A percentile compares a stretch with the other conserved stretches of the same genome.
Evolutionary conservation across 2,888 invertebrate species (phyloP).

Genomic region (Andrena minutula): DNA sequence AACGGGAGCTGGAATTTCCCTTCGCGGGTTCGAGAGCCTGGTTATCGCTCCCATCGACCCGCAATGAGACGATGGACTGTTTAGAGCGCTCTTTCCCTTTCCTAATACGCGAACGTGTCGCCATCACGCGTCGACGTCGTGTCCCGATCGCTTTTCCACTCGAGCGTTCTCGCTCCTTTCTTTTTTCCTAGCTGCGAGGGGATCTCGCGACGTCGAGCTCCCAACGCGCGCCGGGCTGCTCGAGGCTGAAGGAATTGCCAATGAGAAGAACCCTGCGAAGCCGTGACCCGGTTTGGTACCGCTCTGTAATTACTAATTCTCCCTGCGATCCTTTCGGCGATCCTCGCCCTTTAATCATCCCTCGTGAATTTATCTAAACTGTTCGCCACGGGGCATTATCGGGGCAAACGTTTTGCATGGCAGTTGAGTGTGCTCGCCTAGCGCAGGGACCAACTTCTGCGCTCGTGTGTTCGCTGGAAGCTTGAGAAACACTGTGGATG

Average conservation of each 20-base stretch:
- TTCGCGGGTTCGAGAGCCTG: conserved; percentile 6
- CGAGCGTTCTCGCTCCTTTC: too few species aligned
- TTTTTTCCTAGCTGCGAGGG: too few species aligned
- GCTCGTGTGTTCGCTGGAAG: background rate
- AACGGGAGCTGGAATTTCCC: background rate
- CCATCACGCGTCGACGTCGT: too few species aligned
- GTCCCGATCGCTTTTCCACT: too few species aligned
- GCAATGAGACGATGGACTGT: background rate
- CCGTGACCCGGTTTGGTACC: conserved; percentile 31
- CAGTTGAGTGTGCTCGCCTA: conserved; percentile 8
- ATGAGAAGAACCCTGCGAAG: conserved; percentile 26
- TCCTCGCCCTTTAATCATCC: conserved; percentile 45
- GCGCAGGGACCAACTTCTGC: conserved; percentile 3
- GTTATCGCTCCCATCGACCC: background rate
- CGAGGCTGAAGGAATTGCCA: conserved; percentile 21
- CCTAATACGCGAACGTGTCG: background rate
- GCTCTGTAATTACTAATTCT: conserved; percentile 47
- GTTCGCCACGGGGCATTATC: conserved; percentile 24
- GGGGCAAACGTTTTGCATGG: conserved; percentile 17
- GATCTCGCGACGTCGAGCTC: too few species aligned
- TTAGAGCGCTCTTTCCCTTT: background rate
- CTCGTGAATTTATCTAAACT: conserved; percentile 51
- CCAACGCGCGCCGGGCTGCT: too few species aligned
- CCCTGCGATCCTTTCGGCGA: conserved; percentile 41
- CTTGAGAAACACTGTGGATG: conserved; percentile 3